Conservation (phyloP, 2,888 invertebrate species). For the Scaptomyza tumidula region DNA sequence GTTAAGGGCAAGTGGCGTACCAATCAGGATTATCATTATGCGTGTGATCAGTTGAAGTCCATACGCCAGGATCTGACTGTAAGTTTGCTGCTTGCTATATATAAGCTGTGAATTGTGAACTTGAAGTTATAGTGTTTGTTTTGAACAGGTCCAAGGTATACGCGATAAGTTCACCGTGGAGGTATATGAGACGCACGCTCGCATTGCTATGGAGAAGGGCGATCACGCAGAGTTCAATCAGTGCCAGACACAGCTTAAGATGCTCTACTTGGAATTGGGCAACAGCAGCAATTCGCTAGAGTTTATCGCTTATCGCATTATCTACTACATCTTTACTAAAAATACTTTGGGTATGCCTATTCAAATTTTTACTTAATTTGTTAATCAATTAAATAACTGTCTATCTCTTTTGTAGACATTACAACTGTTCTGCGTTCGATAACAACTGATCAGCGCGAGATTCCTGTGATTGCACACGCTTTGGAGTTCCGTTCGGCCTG, state of each 20-base stretch:
- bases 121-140: background rate
- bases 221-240: conserved; percentile 99
- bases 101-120: too few relatives aligned
- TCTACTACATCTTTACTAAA: conserved; percentile 99
- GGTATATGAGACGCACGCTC: conserved; percentile 99
- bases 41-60: conserved; percentile 99
- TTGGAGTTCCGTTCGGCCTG: conserved; percentile 96
- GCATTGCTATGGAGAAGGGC: conserved; percentile 98
- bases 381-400: background rate
- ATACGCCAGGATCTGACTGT: conserved; percentile 99
- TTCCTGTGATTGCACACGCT: conserved; percentile 93
- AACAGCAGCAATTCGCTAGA: conserved; percentile 91
- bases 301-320: conserved; percentile 97
- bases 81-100: conserved; percentile 83
- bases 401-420: conserved; percentile 88
- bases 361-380: background rate
- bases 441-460: conserved; percentile 90
- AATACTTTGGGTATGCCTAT: conserved; percentile 93
- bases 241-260: conserved; percentile 98
- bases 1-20: conserved; percentile 96
- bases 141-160: conserved; percentile 94
- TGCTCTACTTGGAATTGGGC: conserved; percentile 94
- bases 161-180: conserved; percentile 97
- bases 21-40: conserved; percentile 97
- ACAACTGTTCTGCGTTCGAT: conserved; percentile 95